Base-by-base conservation (phyloP, 1,140 invertebrate species). In the Drosophila nigrodunni region DNA sequence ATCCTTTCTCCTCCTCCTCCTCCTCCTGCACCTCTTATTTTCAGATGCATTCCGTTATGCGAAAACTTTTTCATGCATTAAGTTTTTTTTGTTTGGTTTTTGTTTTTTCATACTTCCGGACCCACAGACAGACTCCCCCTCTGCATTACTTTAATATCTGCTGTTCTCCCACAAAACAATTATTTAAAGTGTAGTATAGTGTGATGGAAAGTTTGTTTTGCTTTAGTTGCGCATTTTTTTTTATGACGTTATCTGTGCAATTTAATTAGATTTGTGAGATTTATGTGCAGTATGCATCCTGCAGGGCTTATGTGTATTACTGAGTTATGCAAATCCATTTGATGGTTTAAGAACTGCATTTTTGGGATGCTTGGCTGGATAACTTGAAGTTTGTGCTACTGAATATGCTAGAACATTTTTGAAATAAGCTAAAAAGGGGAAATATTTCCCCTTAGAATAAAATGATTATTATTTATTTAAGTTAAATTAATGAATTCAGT, bases 171-270 rank as follows among this genome's bases (percentile, higher is more conserved):
- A 44, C 67, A 68, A 55, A 82, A 82, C 69, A 74, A 82, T 79
- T 82, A 82, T 82, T 76, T 76, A 61, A 82, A 78, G 74, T 69
- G 74, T 60, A 30, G 25, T 30, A 30, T 30, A 30, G 41, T 11
- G 67, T 65, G 55, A 49, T 70, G 30, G 21, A 52, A 65, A 34
- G 59, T 64, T 76, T 58, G 41, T 52, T 25, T 54, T 47, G 34
- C 35, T 2, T 30, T 30, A 30, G 25, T 30, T 79, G 58, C 54
- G 57, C 4, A 21, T 30, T 6, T 30, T 50, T 46, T 50, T 37
- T 49, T 50, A 47, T 57, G 13, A 5, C 9, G n/a, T 7, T 18
- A 21, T 15, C n/a, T 39, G 21, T 34, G 18, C 10, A 10, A 35
- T 61, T 52, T 37, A 68, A 59, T 46, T 50, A 66, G 25, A 55